Base-by-base conservation (phyloP, 2,113 vertebrate genomes). In the Aegithalos caudatus region DNA sequence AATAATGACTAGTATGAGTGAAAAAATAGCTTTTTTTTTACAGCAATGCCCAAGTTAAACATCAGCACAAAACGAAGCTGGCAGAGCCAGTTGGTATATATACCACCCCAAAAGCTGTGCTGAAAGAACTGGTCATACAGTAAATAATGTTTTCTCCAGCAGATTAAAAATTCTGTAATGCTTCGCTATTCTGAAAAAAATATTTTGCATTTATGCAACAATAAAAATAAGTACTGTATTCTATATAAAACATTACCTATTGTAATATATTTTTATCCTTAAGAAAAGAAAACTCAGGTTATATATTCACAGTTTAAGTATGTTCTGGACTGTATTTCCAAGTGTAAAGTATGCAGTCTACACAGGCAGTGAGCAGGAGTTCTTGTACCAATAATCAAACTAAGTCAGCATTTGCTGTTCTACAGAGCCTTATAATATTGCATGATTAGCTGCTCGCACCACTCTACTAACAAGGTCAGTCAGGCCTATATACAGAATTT, bases 201-300 rank as follows among this genome's bases (percentile, higher is more conserved):
- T 84, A 96, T 29, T 95, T 94, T 96, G 94, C 87, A 95, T 88
- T 97, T 97, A 94, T 94, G 89, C 93, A 94, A 65, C 79, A 80
- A 91, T 96, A 91, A 94, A 97, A 97, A 96, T 96, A 96, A 96
- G 57, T 94, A 87, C 70, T 94, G 40, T 92, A 86, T 81, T 86
- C 82, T 94, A 76, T 97, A 96, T 67, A 98, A 98, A 97, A 98
- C 87, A 96, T 93, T 94, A 97, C 54, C 23, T 94, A 76, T 74
- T 70, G 54, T 87, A 90, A 77, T 89, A 97, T 78, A 83, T 92
- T 94, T 97, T 97, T 94, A 85, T 72, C 61, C 47, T 95, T 96
- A 95, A 93, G 87, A 91, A 94, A 96, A 92, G 66, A 93, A 98
- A 96, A 97, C 65, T 93, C 23, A 86, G 77, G 42, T 91, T 95